Evolutionary conservation across 2,888 invertebrate genomes (phyloP), one percentile per base, ranked within the genome.

Genomic region (Drosophila macrospina): DNA sequence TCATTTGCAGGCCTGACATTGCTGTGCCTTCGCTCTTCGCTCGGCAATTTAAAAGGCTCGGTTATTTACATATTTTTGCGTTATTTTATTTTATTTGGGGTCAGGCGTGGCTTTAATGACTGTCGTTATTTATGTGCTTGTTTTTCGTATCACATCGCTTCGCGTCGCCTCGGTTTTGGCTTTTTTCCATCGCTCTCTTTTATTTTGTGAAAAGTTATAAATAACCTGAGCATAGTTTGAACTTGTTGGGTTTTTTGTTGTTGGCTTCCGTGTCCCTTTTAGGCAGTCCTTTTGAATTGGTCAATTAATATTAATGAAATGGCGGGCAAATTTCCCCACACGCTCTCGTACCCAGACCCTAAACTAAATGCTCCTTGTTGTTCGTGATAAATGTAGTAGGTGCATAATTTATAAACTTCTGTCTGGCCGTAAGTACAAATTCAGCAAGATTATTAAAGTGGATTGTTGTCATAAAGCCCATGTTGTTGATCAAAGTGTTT

Each of bases 241-340:
- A 52, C 44, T 42, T 66, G 42, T 48, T 37, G 37, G 62, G 54
- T 54, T 57, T 57, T 57, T 57, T 67, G 63, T 78, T 75, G 71
- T 61, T 50, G 60, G 45, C 55, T 61, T 30, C 32, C 54, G 20
- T 63, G 55, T 54, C 39, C 44, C 47, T 67, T 65, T 52, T 15
- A 64, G 51, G 54, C 71, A 51, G 79, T 77, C 67, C 71, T 48
- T 77, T 78, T 88, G 69, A 76, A 78, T 82, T 80, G 88, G 64
- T 80, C 86, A 86, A 86, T 86, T 89, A 86, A 86, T 89, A 86
- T 89, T 86, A 87, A 86, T 86, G 86, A 87, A 86, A 77, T 62
- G 70, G 39, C 63, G 41, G 63, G 6, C 54, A 39, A 36, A 42
- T 10, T 48, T 57, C 36, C 37, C 32, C 26, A 16, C 8, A 15